Evolutionary conservation across 2,113 vertebrate species (phyloP).

Genomic region (Lates calcarifer): DNA sequence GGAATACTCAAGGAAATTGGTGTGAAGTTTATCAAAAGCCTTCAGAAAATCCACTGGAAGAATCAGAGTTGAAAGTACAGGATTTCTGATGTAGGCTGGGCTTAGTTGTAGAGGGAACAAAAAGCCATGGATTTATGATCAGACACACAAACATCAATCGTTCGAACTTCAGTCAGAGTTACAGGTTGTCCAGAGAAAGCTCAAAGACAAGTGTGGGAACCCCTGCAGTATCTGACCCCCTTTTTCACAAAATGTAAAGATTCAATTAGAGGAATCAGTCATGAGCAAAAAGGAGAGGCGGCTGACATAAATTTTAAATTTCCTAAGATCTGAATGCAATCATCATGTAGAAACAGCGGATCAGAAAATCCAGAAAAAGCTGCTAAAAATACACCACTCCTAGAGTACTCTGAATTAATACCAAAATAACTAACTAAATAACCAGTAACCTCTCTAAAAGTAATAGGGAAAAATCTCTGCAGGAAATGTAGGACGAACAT

Average conservation of each 20-base stretch:
- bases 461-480: neutral
- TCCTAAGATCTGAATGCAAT: neutral
- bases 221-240: no score
- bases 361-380: neutral
- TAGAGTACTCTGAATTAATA: neutral
- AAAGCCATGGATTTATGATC: constrained; percentile 7
- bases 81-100: neutral
- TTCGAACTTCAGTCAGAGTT: neutral
- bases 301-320: neutral
- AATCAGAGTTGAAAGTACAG: neutral
- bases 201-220: neutral
- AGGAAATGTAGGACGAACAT: neutral
- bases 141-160: neutral
- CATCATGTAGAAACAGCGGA: neutral
- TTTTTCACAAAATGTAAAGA: neutral
- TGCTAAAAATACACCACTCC: neutral
- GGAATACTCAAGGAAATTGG: neutral
- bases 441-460: neutral
- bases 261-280: neutral
- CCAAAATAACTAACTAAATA: no score
- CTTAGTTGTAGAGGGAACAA: neutral
- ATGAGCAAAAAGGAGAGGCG: neutral
- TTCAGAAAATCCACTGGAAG: neutral
- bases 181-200: neutral
- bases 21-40: neutral